Base-by-base conservation (phyloP, 2,888 invertebrate genomes). In the Plutella xylostella region DNA sequence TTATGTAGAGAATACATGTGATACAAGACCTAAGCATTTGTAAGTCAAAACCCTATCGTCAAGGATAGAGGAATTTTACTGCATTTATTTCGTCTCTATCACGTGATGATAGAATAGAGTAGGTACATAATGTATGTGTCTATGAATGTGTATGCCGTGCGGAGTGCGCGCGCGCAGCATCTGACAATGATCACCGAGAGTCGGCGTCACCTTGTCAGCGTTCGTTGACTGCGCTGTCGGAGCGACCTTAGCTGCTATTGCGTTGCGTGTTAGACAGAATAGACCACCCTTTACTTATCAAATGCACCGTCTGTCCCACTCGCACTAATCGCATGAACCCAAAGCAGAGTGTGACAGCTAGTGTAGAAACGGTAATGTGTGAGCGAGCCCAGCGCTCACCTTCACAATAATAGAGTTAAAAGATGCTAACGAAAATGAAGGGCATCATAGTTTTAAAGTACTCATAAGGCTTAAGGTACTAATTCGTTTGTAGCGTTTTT, bases 361-460 rank as follows among this genome's bases (percentile, higher is more conserved):
- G n/a, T n/a, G n/a, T n/a, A n/a, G n/a, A 57, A 63, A 54, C 44
- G 55, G 48, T 63, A 66, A 64, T 68, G 63, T 65, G 64, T 60
- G 57, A 19, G 58, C n/a, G 61, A 61, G 58, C 56, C 57, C 58
- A 47, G 60, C 65, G 70, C 66, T 79, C 65, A 77, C 80, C 79
- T 80, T 79, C 75, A 59, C 60, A 61, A 67, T 75, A 75, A 76
- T 71, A 72, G 66, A 68, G 68, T 31, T 75, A 63, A 68, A 65
- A 70, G 75, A 73, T 72, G 78, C 74, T 83, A 79, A 82, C 78
- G 61, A 80, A 80, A 79, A 79, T 71, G 80, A 82, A 83, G 82
- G 82, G 80, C 80, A 68, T 61, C 63, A 70, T 66, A 63, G 63
- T 65, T 73, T 61, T 78, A 80, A 80, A 79, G 80, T 70, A 74